Evolutionary conservation across 2,113 vertebrate genomes (phyloP), one percentile per base, ranked within the genome.

Genomic region (Procapra przewalskii): DNA sequence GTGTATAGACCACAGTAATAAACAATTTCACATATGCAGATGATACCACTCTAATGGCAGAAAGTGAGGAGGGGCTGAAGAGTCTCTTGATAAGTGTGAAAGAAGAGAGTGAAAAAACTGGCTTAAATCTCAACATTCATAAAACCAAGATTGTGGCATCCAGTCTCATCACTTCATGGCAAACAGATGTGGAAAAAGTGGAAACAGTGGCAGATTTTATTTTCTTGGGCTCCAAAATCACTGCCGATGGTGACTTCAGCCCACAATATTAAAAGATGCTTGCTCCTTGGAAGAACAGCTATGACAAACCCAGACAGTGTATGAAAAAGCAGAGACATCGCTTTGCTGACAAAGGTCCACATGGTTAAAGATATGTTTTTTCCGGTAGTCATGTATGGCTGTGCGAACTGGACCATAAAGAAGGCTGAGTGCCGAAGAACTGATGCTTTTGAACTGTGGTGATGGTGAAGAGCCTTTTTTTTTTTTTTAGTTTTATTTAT

Each of bases 1-100:
- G 1, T 75, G 43, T 10, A 31, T 43, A 40, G 36, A 3, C 10
- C 0, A 5, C 0, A 27, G 31, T 40, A n/a, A 19, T 13, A 6
- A 43, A 25, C 67, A 71, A 0, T 19, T 25, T 75, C 43, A 7
- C 4, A 23, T 3, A 36, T 12, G 17, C 64, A 36, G 64, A 11
- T 11, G n/a, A 71, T 11, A 6, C 5, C n/a, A 23, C n/a, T 11
- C 19, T 36, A 12, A 36, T 21, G n/a, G n/a, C 9, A 36, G n/a
- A 36, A 36, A 36, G 2, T 0, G 9, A 36, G n/a, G 64, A 36
- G 17, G 64, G 3, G 17, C n/a, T 21, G 64, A 36, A 36, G n/a
- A 71, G n/a, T 17, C n/a, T 21, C n/a, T 21, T 71, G n/a, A 71
- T 71, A n/a, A 71, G 36, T 17, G n/a, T 23, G 64, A 71, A 71